Evolutionary conservation across 2,113 vertebrate genomes (phyloP).

Genomic region (Alligator mississippiensis): DNA sequence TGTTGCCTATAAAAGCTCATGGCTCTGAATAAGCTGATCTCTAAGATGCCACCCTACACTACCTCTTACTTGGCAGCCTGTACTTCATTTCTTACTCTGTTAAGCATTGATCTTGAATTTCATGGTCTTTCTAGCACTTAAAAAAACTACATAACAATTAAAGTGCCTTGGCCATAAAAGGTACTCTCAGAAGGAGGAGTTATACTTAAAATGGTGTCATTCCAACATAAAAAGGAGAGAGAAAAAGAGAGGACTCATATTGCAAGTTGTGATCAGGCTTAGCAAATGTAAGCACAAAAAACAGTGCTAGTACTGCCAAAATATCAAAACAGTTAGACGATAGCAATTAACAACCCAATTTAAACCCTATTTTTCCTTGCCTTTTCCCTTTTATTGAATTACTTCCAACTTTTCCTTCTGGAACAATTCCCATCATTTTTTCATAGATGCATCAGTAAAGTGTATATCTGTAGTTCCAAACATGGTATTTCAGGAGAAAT

Average conservation of each 20-base stretch:
- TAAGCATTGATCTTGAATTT: not conserved
- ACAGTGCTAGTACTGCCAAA: constrained; percentile 37
- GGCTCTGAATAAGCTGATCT: too few species aligned
- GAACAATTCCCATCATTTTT: constrained; percentile 4
- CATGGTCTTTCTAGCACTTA: not conserved
- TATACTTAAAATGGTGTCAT: not conserved
- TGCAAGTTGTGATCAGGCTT: not conserved
- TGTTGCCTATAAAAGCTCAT: not conserved
- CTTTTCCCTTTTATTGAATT: constrained; percentile 22
- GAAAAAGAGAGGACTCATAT: not conserved
- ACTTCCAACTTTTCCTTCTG: constrained; percentile 39
- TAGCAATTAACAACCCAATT: constrained; percentile 65
- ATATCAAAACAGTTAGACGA: constrained; percentile 60
- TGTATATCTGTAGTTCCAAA: not conserved
- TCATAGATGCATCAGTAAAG: not conserved
- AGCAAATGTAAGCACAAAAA: constrained; percentile 37
- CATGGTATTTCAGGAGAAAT: not conserved
- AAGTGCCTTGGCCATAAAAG: not conserved
- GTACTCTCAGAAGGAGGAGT: not conserved
- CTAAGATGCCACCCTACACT: not conserved
- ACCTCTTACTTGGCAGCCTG: not conserved
- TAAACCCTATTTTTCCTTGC: constrained; percentile 49
- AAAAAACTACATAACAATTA: not conserved
- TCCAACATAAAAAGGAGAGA: not conserved
- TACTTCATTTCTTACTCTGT: not conserved